Evolutionary conservation across 2,797 vertebrate genomes (phyloP).

Genomic region (Lagorchestes hirsutus): DNA sequence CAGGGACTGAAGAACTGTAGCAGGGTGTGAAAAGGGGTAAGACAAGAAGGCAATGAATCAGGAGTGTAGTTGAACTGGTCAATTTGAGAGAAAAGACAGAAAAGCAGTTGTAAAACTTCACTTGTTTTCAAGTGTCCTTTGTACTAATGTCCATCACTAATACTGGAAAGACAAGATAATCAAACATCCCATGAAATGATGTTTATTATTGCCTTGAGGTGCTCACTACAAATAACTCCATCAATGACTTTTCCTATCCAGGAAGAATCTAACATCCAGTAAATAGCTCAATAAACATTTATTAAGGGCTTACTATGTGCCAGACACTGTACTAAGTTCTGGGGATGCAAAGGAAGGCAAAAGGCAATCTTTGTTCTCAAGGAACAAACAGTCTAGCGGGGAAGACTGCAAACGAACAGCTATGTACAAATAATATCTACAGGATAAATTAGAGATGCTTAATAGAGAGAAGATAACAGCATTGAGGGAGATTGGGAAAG

Average conservation of each 20-base stretch:
- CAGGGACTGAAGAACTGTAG: background rate
- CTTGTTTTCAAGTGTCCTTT: background rate
- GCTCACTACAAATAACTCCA: background rate
- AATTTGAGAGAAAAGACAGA: background rate
- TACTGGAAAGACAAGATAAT: background rate
- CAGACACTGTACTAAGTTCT: background rate
- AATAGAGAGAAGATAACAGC: background rate
- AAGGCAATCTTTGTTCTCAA: background rate
- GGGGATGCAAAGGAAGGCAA: background rate
- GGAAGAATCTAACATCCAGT: background rate
- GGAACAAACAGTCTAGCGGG: background rate
- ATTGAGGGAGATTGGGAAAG: background rate
- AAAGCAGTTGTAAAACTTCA: background rate
- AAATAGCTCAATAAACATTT: background rate
- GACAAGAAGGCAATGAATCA: background rate
- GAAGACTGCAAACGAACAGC: background rate
- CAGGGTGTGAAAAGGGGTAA: background rate
- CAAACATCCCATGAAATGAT: background rate
- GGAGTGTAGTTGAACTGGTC: background rate
- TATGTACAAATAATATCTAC: background rate
- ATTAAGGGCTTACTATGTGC: background rate
- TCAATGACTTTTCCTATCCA: background rate
- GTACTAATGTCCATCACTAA: background rate
- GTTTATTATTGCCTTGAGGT: background rate
- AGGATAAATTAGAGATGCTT: background rate